These are phyloP conservation scores for Montipora sp. DNA, from an alignment of 64 coral and sea anemone species.

Conservation along the genomic window DNA sequence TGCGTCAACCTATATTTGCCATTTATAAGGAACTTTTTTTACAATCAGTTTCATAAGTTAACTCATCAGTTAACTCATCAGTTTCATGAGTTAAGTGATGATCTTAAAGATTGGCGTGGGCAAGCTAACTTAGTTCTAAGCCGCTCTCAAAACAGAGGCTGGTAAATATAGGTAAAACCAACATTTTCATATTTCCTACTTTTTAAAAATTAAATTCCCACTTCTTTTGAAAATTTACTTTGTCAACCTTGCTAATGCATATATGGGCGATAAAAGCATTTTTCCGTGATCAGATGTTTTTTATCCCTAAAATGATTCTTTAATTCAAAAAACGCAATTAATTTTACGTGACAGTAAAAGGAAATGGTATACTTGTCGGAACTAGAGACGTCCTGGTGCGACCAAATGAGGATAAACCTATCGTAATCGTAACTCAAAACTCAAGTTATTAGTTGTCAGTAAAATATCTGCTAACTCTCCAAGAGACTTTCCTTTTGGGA, in stretches of 20 bases:
- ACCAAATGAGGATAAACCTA: neutral
- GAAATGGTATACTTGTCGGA: neutral
- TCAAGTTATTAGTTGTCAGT: too few species aligned
- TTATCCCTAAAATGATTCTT: neutral
- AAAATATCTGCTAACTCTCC: too few species aligned
- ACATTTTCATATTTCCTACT: neutral
- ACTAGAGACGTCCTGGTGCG: neutral
- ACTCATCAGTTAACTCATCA: too few species aligned
- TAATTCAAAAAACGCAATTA: neutral
- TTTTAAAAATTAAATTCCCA: too few species aligned
- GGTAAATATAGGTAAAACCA: neutral
- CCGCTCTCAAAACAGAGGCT: neutral
- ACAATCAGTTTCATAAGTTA: too few species aligned
- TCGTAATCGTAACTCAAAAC: too few species aligned
- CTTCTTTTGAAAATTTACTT: neutral
- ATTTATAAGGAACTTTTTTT: too few species aligned
- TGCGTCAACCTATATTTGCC: too few species aligned
- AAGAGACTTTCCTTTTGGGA: neutral
- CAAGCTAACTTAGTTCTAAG: neutral
- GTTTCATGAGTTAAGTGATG: too few species aligned
- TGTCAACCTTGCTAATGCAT: neutral
- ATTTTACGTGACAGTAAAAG: slow-evolving; percentile 13
- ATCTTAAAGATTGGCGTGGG: too few species aligned
- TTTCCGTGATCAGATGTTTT: neutral
- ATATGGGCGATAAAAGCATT: neutral